Base-by-base conservation (phyloP, 2,797 vertebrate species). In the Podarcis siculus region DNA sequence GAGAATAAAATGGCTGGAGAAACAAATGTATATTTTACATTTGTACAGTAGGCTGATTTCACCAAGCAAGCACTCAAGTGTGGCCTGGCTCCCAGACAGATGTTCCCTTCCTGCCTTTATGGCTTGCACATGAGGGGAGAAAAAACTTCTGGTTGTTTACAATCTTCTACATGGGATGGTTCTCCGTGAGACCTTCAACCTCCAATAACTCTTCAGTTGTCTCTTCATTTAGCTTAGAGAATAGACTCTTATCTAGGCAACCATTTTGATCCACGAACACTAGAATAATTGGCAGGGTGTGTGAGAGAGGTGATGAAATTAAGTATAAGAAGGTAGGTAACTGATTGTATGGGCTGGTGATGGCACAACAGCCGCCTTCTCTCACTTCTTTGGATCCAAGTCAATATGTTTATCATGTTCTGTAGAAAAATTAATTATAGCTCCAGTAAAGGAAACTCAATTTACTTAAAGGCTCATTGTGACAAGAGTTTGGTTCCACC, bases 401-500 rank as follows among this genome's bases (percentile, higher is more conserved):
- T 4, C 35, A 82, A 45, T 67, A 32, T 5, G 1, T 23, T 64
- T 32, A 4, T 1, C 8, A 61, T 85, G 61, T 12, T 82, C 19
- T 45, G 37, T 71, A 25, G 32, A 37, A 58, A 23, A 39, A 45
- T 67, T 17, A 25, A 49, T 66, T 4, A 82, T 64, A 45, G 32
- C 64, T 21, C 6, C 61, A 75, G 27, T n/a, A 45, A 87, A 64
- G 21, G 6, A 81, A n/a, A 21, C 21, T 23, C 6, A 23, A 30
- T 61, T 72, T 86, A 78, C 67, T 77, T 73, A 78, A 66, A n/a
- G 19, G 3, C 17, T 4, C 61, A 49, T 32, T 67, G 30, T 30
- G 61, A 19, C 61, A 61, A 61, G 5, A 64, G 17, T 23, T 64
- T 66, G 76, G 39, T 83, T 49, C 35, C 1, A 0, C 19, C 0